Evolutionary conservation across 2,888 invertebrate species (phyloP).

Genomic region (Baronia brevicornis): DNA sequence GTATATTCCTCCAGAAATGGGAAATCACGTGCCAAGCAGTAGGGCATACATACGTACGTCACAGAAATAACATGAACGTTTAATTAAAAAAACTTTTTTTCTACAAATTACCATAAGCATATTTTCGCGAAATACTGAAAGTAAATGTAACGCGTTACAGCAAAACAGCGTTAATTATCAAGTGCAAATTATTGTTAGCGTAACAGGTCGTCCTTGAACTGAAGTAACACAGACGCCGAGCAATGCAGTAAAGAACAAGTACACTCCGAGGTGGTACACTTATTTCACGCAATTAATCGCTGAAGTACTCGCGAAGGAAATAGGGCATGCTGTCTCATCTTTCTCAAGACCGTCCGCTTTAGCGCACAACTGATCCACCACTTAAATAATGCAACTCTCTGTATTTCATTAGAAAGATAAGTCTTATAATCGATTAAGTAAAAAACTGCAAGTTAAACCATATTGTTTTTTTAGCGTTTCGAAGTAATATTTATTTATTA

Average conservation of each 20-base stretch:
- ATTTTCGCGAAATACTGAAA: background rate
- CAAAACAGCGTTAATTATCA: constrained; percentile 19
- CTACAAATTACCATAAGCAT: background rate
- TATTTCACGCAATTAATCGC: constrained; percentile 22
- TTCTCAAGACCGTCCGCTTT: constrained; percentile 19
- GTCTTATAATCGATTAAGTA: background rate
- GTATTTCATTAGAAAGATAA: background rate
- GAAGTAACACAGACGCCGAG: constrained; percentile 34
- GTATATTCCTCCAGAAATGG: too few relatives aligned
- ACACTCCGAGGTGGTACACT: constrained; percentile 15
- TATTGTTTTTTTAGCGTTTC: too few relatives aligned
- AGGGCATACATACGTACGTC: too few relatives aligned
- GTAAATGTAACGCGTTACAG: constrained; percentile 3
- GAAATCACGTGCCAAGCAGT: too few relatives aligned
- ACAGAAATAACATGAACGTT: too few relatives aligned
- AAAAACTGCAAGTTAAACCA: too few relatives aligned
- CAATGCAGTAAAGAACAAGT: constrained; percentile 17
- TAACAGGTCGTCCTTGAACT: constrained; percentile 55
- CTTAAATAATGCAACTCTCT: background rate
- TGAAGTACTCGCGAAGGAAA: constrained; percentile 25
- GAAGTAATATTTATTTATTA: too few relatives aligned
- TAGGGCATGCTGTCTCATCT: constrained; percentile 28
- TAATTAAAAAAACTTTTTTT: background rate
- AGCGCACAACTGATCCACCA: constrained; percentile 14
- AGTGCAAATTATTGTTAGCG: constrained; percentile 29